Evolutionary conservation across 2,113 vertebrate genomes (phyloP).

Genomic region (Petromus typicus): DNA sequence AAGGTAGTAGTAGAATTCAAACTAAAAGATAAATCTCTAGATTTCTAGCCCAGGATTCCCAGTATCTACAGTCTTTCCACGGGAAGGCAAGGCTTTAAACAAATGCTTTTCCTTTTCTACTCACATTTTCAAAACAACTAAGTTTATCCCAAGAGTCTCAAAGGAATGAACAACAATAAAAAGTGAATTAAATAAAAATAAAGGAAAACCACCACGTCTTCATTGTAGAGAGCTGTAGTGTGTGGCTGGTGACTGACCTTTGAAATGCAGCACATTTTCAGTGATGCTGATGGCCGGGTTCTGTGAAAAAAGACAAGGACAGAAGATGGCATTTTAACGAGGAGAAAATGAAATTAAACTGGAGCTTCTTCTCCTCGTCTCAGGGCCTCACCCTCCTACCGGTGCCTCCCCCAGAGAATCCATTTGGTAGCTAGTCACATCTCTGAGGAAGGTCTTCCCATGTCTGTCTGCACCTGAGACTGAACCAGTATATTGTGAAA

Average conservation of each 20-base stretch:
- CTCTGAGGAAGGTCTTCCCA: neutral
- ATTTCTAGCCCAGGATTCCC: neutral
- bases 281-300: slow-evolving; percentile 90
- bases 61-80: neutral
- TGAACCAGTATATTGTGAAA: neutral
- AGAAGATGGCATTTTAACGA: slow-evolving; percentile 48
- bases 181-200: slow-evolving; percentile 40
- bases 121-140: slow-evolving; percentile 7
- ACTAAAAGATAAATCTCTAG: neutral
- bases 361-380: slow-evolving; percentile 3
- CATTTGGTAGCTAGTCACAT: neutral
- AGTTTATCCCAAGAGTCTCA: neutral
- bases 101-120: slow-evolving; percentile 27
- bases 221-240: neutral
- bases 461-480: neutral
- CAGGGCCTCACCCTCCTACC: neutral
- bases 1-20: neutral
- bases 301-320: slow-evolving; percentile 84
- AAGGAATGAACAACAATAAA: neutral
- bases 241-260: slow-evolving; percentile 86
- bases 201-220: neutral
- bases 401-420: neutral
- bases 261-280: slow-evolving; percentile 93
- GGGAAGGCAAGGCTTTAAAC: neutral
- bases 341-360: slow-evolving; percentile 40